Percentiles rank a stretch among this genome's conserved stretches.
Conservation (phyloP, 2,888 invertebrate species). For the Therioaphis trifolii region DNA sequence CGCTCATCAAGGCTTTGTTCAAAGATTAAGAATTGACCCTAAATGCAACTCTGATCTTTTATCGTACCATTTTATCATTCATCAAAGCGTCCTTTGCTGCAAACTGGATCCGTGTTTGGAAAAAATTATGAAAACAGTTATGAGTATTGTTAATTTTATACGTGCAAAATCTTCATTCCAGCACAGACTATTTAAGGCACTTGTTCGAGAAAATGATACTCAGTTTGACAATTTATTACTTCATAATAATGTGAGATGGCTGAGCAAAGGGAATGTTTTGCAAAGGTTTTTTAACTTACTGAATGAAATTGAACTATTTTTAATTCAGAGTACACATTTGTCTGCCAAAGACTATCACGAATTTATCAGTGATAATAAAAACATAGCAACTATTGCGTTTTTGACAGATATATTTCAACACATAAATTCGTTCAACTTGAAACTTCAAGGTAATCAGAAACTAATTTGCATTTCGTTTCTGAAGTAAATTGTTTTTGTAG, state of each 20-base stretch:
- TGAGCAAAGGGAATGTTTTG: slow-evolving; percentile 18
- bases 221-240: slow-evolving; percentile 23
- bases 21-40: slow-evolving; percentile 9
- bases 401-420: too few relatives aligned
- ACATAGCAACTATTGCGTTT: too few relatives aligned
- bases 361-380: too few relatives aligned
- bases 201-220: slow-evolving; percentile 19
- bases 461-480: too few relatives aligned
- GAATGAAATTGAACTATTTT: too few relatives aligned
- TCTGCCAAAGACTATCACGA: too few relatives aligned
- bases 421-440: not conserved
- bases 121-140: slow-evolving; percentile 30
- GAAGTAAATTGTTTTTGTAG: too few relatives aligned
- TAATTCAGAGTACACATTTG: too few relatives aligned
- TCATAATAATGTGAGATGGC: slow-evolving; percentile 26
- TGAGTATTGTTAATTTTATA: slow-evolving; percentile 35
- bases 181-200: slow-evolving; percentile 22
- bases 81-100: slow-evolving; percentile 20
- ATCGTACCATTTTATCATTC: slow-evolving; percentile 22
- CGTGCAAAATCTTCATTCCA: slow-evolving; percentile 31
- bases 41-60: slow-evolving; percentile 29
- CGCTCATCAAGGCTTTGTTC: slow-evolving; percentile 22
- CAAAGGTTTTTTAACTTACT: slow-evolving; percentile 14
- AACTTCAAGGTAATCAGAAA: too few relatives aligned
- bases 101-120: slow-evolving; percentile 24